Evolutionary conservation across 2,797 vertebrate species (phyloP).

Genomic region (Euphonia xanthogaster): DNA sequence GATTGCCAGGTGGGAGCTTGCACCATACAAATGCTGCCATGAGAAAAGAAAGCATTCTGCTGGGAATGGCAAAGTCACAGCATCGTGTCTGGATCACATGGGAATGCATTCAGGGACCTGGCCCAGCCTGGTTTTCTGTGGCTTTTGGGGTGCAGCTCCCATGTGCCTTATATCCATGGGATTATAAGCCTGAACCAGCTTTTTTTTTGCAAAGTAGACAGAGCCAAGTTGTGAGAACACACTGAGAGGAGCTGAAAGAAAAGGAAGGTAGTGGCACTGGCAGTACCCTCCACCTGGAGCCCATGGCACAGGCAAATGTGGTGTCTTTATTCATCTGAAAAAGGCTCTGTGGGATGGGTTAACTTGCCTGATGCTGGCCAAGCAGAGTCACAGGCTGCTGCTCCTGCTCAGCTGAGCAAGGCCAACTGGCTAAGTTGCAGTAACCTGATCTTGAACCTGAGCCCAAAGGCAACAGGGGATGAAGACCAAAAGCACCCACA

Average conservation of each 20-base stretch:
- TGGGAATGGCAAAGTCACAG: background rate
- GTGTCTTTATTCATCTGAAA: background rate
- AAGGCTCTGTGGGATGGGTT: background rate
- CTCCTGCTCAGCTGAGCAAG: background rate
- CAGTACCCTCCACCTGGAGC: background rate
- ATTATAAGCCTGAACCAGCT: background rate
- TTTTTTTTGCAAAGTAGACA: background rate
- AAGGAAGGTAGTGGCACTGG: background rate
- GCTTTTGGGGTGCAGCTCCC: background rate
- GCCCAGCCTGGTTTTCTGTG: background rate
- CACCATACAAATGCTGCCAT: rapidly evolving
- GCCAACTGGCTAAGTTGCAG: background rate
- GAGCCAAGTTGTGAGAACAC: rapidly evolving
- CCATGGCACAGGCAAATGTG: rapidly evolving
- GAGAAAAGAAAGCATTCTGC: background rate
- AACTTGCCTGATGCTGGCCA: background rate
- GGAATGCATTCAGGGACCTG: rapidly evolving
- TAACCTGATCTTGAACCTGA: background rate
- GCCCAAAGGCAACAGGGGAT: background rate
- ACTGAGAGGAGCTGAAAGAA: background rate
- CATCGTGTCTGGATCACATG: rapidly evolving
- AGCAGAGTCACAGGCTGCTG: background rate
- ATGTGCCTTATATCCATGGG: background rate
- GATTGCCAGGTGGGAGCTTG: background rate
- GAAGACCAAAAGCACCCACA: background rate